A percentile compares a stretch with the other conserved stretches of the same genome.
phyloP scores from a whole-genome alignment of 2,797 vertebrate genomes.

The Morus bassanus region DNA sequence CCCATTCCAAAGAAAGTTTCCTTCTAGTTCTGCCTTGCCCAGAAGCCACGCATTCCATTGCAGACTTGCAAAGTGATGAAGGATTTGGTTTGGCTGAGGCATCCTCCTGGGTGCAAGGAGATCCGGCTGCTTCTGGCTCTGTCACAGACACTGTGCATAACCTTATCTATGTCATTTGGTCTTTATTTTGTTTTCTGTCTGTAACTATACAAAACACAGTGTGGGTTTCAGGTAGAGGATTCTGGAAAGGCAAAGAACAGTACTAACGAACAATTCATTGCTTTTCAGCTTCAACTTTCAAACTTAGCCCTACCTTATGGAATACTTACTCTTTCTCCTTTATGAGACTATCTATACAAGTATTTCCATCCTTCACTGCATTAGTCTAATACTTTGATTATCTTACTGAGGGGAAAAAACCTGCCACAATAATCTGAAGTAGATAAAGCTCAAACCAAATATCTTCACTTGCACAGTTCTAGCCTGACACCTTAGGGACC shows the following conservation, averaged over 20 bases:
- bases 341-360: background rate
- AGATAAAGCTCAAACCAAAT: background rate
- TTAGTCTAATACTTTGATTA: background rate
- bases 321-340: background rate
- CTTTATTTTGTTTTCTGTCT: background rate
- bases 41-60: background rate
- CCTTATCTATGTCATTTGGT: background rate
- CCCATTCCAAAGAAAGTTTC: background rate
- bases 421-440: background rate
- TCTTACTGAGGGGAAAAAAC: background rate
- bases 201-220: background rate
- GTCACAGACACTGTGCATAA: background rate
- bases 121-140: background rate
- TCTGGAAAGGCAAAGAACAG: background rate
- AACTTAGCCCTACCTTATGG: background rate
- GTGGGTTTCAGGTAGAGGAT: background rate
- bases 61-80: background rate
- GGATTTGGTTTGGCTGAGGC: background rate
- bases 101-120: background rate
- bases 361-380: background rate
- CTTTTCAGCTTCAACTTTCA: background rate
- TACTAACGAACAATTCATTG: background rate
- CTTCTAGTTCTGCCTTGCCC: background rate
- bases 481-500: background rate
- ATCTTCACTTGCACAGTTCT: background rate